Conservation (phyloP, 2,113 vertebrate genomes). For the Riparia riparia region DNA sequence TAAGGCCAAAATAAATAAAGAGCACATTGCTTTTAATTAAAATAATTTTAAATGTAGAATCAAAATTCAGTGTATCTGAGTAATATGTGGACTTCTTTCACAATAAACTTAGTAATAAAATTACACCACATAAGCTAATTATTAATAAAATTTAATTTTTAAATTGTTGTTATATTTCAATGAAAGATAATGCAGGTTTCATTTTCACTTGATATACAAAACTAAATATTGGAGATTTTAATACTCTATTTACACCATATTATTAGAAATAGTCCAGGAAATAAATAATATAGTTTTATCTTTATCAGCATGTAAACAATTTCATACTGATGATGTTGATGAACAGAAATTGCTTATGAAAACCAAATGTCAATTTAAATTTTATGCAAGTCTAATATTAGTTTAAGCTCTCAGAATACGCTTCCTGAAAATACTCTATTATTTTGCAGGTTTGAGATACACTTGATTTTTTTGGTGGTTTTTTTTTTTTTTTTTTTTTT, state of each 20-base stretch:
- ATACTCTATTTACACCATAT: neutral
- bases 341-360: neutral
- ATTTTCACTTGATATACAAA: neutral
- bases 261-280: neutral
- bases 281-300: neutral
- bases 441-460: neutral
- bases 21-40: neutral
- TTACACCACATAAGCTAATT: neutral
- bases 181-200: accelerated
- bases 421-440: neutral
- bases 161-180: neutral
- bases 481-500: neutral
- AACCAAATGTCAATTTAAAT: neutral
- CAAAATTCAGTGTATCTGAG: neutral
- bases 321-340: neutral
- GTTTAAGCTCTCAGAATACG: neutral
- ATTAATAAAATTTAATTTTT: neutral
- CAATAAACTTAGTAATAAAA: neutral
- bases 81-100: neutral
- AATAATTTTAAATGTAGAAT: neutral
- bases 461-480: neutral
- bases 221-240: neutral
- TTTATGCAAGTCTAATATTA: neutral
- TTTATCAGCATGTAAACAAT: neutral
- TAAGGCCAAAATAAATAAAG: neutral